Conservation (phyloP, 2,888 invertebrate species). For the Cheilosia urbana region DNA sequence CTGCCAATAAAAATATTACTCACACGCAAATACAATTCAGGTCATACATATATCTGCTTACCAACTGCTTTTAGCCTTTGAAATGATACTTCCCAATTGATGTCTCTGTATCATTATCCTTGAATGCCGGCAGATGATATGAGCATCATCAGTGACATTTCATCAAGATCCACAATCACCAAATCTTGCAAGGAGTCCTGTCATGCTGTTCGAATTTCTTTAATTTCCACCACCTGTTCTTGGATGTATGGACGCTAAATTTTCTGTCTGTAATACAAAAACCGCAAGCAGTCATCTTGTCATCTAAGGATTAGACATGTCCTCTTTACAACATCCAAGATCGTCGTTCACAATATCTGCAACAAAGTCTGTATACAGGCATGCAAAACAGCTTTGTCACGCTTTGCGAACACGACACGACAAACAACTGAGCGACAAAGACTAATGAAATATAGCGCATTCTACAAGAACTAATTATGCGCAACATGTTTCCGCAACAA, state of each 20-base stretch:
- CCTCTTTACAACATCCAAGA: not conserved
- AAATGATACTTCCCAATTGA: no score
- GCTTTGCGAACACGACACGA: constrained; percentile 26
- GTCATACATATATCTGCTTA: no score
- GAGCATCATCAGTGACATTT: no score
- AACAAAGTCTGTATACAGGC: constrained; percentile 6
- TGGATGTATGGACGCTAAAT: not conserved
- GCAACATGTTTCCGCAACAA: constrained; percentile 26
- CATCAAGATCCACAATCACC: no score
- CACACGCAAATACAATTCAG: no score
- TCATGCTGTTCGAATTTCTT: not conserved
- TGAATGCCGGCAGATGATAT: no score
- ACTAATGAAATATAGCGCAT: constrained; percentile 1
- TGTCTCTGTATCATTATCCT: no score
- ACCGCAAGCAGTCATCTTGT: not conserved
- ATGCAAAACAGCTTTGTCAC: constrained; percentile 25
- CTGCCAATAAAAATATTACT: no score
- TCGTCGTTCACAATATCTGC: constrained; percentile 2
- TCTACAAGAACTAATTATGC: constrained; percentile 10
- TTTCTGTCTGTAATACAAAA: not conserved
- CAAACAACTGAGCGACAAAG: constrained; percentile 1
- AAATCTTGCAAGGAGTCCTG: not conserved
- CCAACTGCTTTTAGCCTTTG: no score
- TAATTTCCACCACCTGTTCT: not conserved
- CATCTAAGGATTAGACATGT: not conserved